Evolutionary conservation across 2,888 invertebrate species (phyloP).

Genomic region (Heliconius charithonia): DNA sequence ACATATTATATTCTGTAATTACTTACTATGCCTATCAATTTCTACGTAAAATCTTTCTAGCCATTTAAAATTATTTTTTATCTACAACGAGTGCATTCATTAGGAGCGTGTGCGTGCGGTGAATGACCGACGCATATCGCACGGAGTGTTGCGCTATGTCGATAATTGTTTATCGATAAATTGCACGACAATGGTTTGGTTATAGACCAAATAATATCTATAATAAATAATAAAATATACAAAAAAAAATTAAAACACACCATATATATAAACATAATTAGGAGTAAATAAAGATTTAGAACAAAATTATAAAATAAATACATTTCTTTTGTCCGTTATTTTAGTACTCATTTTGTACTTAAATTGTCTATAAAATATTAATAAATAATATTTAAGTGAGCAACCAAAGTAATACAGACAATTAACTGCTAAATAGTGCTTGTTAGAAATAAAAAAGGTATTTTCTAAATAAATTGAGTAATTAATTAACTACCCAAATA

Average conservation of each 20-base stretch:
- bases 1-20: slow-evolving; percentile 26
- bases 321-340: not conserved
- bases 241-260: too few relatives aligned
- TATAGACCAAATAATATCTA: too few relatives aligned
- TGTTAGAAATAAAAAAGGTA: not conserved
- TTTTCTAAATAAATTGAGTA: not conserved
- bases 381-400: too few relatives aligned
- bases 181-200: not conserved
- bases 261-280: too few relatives aligned
- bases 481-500: not conserved
- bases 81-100: slow-evolving; percentile 62
- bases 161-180: slow-evolving; percentile 53
- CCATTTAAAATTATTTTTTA: slow-evolving; percentile 50
- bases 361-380: too few relatives aligned
- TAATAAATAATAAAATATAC: too few relatives aligned
- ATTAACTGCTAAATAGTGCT: too few relatives aligned
- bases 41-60: slow-evolving; percentile 34
- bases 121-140: slow-evolving; percentile 75
- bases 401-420: not conserved
- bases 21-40: slow-evolving; percentile 26
- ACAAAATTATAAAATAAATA: too few relatives aligned
- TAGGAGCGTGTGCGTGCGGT: slow-evolving; percentile 58
- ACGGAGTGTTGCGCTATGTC: slow-evolving; percentile 56
- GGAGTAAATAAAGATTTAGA: too few relatives aligned
- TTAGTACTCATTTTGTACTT: not conserved